phyloP scores from a whole-genome alignment of 2,113 vertebrate genomes.

The Myrmecophaga tridactyla region DNA sequence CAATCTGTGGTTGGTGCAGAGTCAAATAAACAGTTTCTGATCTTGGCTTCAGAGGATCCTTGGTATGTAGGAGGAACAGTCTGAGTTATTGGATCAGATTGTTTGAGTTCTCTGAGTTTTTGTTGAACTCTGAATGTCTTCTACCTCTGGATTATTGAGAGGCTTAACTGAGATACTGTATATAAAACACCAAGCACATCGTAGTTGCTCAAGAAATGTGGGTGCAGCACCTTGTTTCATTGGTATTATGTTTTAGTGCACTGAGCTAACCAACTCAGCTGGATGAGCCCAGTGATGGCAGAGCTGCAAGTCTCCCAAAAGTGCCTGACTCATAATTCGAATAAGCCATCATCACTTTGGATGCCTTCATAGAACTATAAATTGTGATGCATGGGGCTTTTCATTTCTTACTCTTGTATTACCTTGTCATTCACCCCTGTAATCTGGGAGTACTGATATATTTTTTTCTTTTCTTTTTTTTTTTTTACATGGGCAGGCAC shows the following conservation, averaged over 20 bases:
- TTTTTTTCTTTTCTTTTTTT: too few relatives aligned
- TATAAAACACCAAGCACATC: neutral
- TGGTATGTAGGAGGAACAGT: neutral
- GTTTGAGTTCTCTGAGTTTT: neutral
- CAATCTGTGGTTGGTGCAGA: neutral
- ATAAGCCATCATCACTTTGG: neutral
- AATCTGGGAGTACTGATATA: neutral
- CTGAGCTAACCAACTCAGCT: neutral
- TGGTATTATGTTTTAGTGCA: neutral
- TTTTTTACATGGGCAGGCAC: too few relatives aligned
- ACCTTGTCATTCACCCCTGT: neutral
- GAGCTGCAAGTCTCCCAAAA: neutral
- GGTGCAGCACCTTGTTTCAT: neutral
- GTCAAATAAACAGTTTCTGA: neutral
- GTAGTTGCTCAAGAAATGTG: neutral
- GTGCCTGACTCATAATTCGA: neutral
- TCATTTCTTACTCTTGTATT: neutral
- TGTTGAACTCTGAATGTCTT: slow-evolving; percentile 5
- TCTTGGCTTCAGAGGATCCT: neutral
- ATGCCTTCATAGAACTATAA: neutral
- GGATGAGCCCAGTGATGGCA: neutral
- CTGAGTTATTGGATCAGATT: neutral
- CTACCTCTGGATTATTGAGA: neutral
- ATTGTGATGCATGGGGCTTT: neutral
- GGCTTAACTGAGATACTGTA: neutral